These are phyloP conservation scores for Drosophila pachea DNA, from an alignment of 1,140 invertebrate species.

Conservation along the genomic window DNA sequence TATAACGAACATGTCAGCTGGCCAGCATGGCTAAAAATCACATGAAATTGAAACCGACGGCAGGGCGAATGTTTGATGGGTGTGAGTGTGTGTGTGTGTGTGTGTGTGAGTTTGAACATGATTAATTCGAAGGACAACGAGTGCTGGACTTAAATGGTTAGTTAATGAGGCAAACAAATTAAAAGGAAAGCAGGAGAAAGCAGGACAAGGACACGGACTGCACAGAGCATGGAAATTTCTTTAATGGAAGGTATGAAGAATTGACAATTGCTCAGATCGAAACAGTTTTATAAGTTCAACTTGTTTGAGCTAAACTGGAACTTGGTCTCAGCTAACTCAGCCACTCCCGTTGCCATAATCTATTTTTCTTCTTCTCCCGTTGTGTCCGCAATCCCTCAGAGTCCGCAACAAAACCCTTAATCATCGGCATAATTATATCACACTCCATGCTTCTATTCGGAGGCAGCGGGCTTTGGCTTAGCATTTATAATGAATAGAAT, in stretches of 20 bases:
- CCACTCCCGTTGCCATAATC: not conserved
- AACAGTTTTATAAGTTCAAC: too few relatives aligned
- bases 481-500: constrained; percentile 71
- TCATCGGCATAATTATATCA: constrained; percentile 25
- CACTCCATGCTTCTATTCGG: constrained; percentile 4
- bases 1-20: constrained; percentile 30
- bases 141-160: constrained; percentile 18
- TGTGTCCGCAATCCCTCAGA: not conserved
- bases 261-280: too few relatives aligned
- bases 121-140: constrained; percentile 20
- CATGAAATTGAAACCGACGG: constrained; percentile 32
- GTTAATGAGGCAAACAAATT: constrained; percentile 37
- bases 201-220: not conserved
- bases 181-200: constrained; percentile 8
- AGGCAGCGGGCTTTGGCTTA: constrained; percentile 19
- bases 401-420: not conserved
- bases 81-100: constrained; percentile 2
- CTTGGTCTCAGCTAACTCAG: too few relatives aligned
- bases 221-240: too few relatives aligned
- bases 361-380: not conserved
- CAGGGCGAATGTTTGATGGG: not conserved
- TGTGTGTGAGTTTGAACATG: constrained; percentile 15
- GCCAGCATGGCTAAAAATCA: constrained; percentile 13
- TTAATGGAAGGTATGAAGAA: not conserved
- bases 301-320: too few relatives aligned